Base-by-base conservation (phyloP, 2,888 invertebrate genomes). In the Poecilobothrus nobilitatus region DNA sequence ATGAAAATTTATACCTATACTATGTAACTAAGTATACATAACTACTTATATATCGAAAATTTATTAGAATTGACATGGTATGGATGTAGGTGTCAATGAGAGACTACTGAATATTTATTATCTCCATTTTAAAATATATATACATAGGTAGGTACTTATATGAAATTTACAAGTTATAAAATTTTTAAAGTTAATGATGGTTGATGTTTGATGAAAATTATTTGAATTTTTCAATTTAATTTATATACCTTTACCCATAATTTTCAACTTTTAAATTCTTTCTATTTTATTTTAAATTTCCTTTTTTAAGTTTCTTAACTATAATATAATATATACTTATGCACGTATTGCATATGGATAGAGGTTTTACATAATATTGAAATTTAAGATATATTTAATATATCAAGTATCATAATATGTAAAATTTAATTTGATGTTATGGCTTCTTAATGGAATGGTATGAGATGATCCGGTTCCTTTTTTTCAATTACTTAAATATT, bases 381-480 rank as follows among this genome's bases (percentile, higher is more conserved):
- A 44, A 44, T 44, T 44, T 44, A 44, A 44, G 6, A 44, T 12
- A 44, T 44, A 10, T 15, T 44, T 15, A 44, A 44, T 3, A 10
- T 44, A 44, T 44, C 44, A 12, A 9, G 15, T 44, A 44, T 44
- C 44, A 9, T 44, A n/a, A n/a, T 9, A 15, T 44, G 44, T 44
- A 44, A 44, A 9, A 15, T 44, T 6, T 15, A 12, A n/a, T 44
- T 9, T 44, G 12, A 44, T 6, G 44, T 44, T 44, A 44, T 44
- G 44, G 44, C 44, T 44, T 44, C 44, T 44, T 44, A n/a, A n/a
- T n/a, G n/a, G n/a, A n/a, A n/a, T n/a, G n/a, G 44, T 44, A 44
- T 44, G 44, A 44, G 44, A 44, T 44, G 44, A 44, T 44, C 44
- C 44, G 12, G 6, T 44, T 44, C 44, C 44, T 44, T 9, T 44